A percentile compares a stretch with the other conserved stretches of the same genome.
These are phyloP conservation scores for Aphodius granarius DNA, from an alignment of 2,888 invertebrate genomes.

Conservation along the genomic window DNA sequence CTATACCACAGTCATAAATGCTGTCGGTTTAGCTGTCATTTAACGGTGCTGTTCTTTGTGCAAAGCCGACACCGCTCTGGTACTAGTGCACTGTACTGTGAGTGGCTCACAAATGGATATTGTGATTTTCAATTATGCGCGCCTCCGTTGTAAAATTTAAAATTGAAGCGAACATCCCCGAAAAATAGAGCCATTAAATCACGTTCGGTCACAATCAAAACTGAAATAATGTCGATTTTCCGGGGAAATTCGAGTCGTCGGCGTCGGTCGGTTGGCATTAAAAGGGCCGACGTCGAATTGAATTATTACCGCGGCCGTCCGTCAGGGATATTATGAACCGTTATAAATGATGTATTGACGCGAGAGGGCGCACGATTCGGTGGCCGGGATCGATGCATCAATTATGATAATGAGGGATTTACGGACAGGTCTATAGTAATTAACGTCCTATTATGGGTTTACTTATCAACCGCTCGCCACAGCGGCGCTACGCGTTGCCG, in stretches of 20 bases:
- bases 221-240: not conserved
- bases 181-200: not conserved
- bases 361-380: not conserved
- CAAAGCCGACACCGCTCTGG: not conserved
- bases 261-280: not conserved
- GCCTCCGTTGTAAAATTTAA: not conserved
- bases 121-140: not conserved
- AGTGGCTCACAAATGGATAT: not conserved
- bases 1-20: too few relatives aligned
- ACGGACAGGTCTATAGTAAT: not conserved
- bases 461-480: not conserved
- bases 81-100: not conserved
- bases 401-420: not conserved
- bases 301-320: not conserved
- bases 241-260: not conserved
- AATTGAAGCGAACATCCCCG: not conserved
- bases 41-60: not conserved
- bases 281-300: not conserved
- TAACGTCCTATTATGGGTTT: not conserved
- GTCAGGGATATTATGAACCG: not conserved
- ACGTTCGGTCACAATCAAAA: not conserved
- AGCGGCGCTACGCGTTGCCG: not conserved
- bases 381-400: not conserved
- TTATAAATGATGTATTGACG: not conserved
- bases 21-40: too few relatives aligned